A percentile compares a stretch with the other conserved stretches of the same genome.
These are phyloP conservation scores for Trachurus trachurus DNA, from an alignment of 2,797 vertebrate genomes.

Conservation along the genomic window DNA sequence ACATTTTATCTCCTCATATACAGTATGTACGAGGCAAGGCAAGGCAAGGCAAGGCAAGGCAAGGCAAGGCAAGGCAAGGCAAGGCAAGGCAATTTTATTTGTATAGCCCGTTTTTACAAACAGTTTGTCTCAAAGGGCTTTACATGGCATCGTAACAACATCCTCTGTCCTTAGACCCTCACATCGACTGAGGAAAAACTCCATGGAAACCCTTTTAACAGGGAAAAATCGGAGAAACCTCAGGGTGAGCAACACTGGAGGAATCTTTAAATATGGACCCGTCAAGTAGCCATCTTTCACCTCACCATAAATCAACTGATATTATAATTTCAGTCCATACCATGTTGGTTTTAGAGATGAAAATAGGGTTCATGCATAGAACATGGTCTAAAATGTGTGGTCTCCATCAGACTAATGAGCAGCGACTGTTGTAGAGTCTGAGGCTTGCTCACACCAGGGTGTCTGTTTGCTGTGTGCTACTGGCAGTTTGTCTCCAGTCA, in stretches of 20 bases:
- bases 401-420: slow-evolving; percentile 44
- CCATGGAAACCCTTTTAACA: too few species aligned
- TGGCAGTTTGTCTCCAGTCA: slow-evolving; percentile 72
- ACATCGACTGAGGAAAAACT: too few species aligned
- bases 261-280: background rate
- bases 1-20: background rate
- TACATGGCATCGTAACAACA: too few species aligned
- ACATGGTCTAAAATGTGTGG: background rate
- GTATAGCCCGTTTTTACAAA: too few species aligned
- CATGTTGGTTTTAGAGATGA: slow-evolving; percentile 3
- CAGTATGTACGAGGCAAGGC: background rate
- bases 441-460: slow-evolving; percentile 62
- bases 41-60: too few species aligned
- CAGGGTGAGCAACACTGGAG: too few species aligned
- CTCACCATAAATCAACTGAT: background rate
- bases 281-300: background rate
- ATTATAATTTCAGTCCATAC: slow-evolving; percentile 11
- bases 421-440: slow-evolving; percentile 35
- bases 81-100: too few species aligned
- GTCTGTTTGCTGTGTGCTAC: slow-evolving; percentile 69
- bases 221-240: too few species aligned
- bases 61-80: too few species aligned
- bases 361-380: slow-evolving; percentile 5
- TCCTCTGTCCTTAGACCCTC: too few species aligned
- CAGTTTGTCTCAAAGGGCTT: too few species aligned